phyloP scores from a whole-genome alignment of 92 coral and sea anemone species.

The Virgularia gustaviana region DNA sequence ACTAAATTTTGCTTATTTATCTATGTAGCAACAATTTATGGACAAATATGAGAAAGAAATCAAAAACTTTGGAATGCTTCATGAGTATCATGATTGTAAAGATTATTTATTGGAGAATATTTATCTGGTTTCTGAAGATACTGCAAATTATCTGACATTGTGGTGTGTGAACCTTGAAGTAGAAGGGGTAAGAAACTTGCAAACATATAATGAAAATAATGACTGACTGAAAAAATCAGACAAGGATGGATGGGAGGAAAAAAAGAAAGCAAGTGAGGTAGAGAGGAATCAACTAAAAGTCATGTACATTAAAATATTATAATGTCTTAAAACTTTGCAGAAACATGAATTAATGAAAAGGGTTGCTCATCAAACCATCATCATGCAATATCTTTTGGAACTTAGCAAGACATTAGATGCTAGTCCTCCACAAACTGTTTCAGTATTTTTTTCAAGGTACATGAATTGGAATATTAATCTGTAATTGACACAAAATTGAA shows the following conservation, averaged over 20 bases:
- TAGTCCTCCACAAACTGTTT: slow-evolving; percentile 73
- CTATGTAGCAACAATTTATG: slow-evolving; percentile 88
- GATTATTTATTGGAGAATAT: slow-evolving; percentile 75
- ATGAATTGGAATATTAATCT: too few species aligned
- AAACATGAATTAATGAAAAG: slow-evolving; percentile 91
- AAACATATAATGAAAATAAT: not conserved
- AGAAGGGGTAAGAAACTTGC: slow-evolving; percentile 85
- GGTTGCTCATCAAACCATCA: slow-evolving; percentile 89
- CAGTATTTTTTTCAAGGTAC: slow-evolving; percentile 80
- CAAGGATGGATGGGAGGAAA: not conserved
- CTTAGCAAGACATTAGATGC: slow-evolving; percentile 77
- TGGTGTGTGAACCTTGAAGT: slow-evolving; percentile 97
- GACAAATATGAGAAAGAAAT: slow-evolving; percentile 88
- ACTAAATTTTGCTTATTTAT: not conserved
- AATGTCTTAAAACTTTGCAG: slow-evolving; percentile 40
- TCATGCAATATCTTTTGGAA: slow-evolving; percentile 88
- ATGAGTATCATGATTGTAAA: slow-evolving; percentile 76
- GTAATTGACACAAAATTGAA: not conserved
- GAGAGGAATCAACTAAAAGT: not conserved
- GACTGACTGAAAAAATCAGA: not conserved
- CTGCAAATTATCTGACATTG: slow-evolving; percentile 88
- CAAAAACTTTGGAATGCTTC: slow-evolving; percentile 92
- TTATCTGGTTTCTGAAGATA: slow-evolving; percentile 81
- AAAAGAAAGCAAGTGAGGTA: not conserved
- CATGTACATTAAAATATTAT: not conserved